Base-by-base conservation (phyloP, 2,797 vertebrate species). In the Loris lydekkerianus region DNA sequence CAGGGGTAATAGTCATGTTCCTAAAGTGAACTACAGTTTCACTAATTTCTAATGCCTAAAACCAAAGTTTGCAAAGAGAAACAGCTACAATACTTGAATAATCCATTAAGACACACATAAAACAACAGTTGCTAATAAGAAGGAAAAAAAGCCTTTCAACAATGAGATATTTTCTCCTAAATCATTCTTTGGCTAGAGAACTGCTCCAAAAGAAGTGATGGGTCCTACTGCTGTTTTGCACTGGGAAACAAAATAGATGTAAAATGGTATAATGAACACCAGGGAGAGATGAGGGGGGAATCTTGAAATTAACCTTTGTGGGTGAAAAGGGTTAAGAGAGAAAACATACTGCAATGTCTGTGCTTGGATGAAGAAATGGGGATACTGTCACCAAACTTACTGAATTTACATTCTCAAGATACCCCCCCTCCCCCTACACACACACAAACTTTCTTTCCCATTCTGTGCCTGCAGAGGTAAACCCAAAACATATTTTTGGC, bases 61-160 rank as follows among this genome's bases (percentile, higher is more conserved):
- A 61, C 75, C 34, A 72, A 46, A 65, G 63, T 91, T 88, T 91
- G 87, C 88, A 93, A 49, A 85, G 85, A 18, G 7, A 65, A 85
- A 72, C 3, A 49, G 20, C 15, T 80, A 18, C 13, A 67, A 92
- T 58, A 29, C 29, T 65, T 93, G 49, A 61, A 80, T 60, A 89
- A 92, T 27, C 40, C 75, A 88, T 80, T 80, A 91, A 95, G 31
- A 92, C 34, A 93, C 27, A 77, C 56, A 95, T 27, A 93, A 94
- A 96, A 93, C 17, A 46, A 82, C n/a, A 89, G 34, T 15, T 89
- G 10, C 21, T 86, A 34, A 18, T 60, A 63, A 81, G 61, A 23
- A 60, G 23, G 10, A 31, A 23, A 10, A 60, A 76, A 83, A 70
- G 11, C 1, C 65, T 83, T 91, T 58, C 29, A 67, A 53, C 31